phyloP scores from a whole-genome alignment of 2,888 invertebrate genomes.

The Spilarctia lutea region DNA sequence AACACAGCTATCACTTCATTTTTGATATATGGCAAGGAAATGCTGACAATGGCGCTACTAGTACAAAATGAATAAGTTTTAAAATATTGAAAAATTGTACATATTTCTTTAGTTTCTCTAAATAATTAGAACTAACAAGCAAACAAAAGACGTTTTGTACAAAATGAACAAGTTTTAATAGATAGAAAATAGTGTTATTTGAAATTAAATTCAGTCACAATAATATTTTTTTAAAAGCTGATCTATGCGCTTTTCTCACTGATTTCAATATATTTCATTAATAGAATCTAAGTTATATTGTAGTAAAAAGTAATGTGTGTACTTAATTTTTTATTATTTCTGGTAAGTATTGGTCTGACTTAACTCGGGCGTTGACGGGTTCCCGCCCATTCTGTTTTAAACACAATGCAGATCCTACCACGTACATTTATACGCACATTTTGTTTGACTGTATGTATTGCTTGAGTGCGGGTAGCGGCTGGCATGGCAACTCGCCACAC shows the following conservation, averaged over 20 bases:
- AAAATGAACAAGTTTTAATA: background rate
- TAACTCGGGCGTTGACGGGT: conserved; percentile 48
- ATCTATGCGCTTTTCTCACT: background rate
- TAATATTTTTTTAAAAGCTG: background rate
- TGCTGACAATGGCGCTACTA: conserved; percentile 36
- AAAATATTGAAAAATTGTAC: background rate
- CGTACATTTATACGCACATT: background rate
- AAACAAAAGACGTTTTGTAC: background rate
- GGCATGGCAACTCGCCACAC: conserved; percentile 17
- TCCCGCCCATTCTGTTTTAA: conserved; percentile 24
- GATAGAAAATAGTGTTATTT: background rate
- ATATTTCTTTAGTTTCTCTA: too few relatives aligned
- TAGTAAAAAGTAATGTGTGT: background rate
- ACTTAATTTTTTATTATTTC: background rate
- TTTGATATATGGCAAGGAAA: conserved; percentile 29
- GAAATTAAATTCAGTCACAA: background rate
- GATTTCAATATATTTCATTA: background rate
- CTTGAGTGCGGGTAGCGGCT: conserved; percentile 15
- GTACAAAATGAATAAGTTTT: conserved; percentile 5
- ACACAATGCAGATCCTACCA: conserved; percentile 20
- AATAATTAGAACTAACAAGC: too few relatives aligned
- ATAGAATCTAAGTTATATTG: background rate
- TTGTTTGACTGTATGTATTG: background rate
- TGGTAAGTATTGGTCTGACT: conserved; percentile 15
- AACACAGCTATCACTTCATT: conserved; percentile 3